Evolutionary conservation across 2,797 vertebrate genomes (phyloP), one percentile per base, ranked within the genome.

Genomic region (Galaxias olidus): DNA sequence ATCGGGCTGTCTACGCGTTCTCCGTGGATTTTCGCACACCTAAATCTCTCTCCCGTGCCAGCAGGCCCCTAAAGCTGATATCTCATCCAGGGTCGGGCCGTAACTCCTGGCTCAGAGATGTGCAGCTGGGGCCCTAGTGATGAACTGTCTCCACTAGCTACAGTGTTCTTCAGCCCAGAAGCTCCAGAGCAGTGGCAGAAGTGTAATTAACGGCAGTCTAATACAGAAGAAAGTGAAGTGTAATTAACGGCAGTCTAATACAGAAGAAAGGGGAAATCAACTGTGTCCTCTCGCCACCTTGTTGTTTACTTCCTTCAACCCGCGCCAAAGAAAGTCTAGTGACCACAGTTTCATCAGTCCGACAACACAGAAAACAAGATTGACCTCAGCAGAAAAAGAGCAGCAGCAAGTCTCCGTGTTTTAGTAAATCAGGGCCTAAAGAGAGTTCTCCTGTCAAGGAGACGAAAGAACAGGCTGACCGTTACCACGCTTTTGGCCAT

Each of bases 351-450:
- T 75, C 1, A 68, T 20, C 18, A 51, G 71, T 62, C 75, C 80
- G 61, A 71, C 59, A 71, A n/a, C 56, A 63, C 12, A 20, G 48
- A 10, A 42, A 49, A 42, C 55, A 63, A 80, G 77, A 81, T 80
- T 72, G 72, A 81, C 73, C 65, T 72, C 43, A 20, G 58, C 4
- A 51, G 70, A n/a, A 58, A 69, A 63, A 54, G 30, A 70, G 64
- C 58, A 72, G 68, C 66, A 73, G 51, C 63, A 63, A 17, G 15
- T 69, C 68, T 73, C 53, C 1, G 65, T 51, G 64, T 61, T 74
- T 44, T 59, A 42, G 55, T 79, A 78, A 79, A 76, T 84, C 72
- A 85, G 55, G 1, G 4, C 30, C 76, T 80, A 57, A 76, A 80
- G 78, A 79, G 65, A 80, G 47, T 72, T 42, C 4, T 59, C 47